Evolutionary conservation across 2,888 invertebrate species (phyloP).

Genomic region (Phaedon cochleariae): DNA sequence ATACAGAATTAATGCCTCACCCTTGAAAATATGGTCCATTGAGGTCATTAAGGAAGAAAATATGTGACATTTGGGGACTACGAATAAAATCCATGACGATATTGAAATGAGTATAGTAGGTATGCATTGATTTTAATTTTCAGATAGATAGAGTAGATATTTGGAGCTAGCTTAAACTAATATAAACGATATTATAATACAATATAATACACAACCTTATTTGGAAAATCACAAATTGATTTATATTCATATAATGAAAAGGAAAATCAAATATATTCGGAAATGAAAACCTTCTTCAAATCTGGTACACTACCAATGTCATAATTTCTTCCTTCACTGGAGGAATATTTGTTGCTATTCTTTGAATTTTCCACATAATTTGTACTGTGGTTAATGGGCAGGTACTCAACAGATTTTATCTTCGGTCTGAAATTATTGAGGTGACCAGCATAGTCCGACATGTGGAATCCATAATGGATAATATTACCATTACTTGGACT

Average conservation of each 20-base stretch:
- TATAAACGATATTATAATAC: background rate
- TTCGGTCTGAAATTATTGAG: slow-evolving; percentile 45
- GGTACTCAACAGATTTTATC: slow-evolving; percentile 53
- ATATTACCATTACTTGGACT: slow-evolving; percentile 36
- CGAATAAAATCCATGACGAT: background rate
- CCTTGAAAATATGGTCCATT: too few relatives aligned
- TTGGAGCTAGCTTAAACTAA: slow-evolving; percentile 2
- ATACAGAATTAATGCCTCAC: too few relatives aligned
- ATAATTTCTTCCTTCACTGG: slow-evolving; percentile 17
- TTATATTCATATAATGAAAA: background rate
- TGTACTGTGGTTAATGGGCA: slow-evolving; percentile 46
- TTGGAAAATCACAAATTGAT: too few relatives aligned
- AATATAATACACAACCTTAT: background rate
- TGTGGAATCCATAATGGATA: slow-evolving; percentile 42
- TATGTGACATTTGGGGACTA: too few relatives aligned
- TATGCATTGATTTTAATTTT: too few relatives aligned
- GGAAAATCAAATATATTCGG: slow-evolving; percentile 54
- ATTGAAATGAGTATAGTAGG: too few relatives aligned
- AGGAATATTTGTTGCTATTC: slow-evolving; percentile 21
- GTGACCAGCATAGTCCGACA: slow-evolving; percentile 39
- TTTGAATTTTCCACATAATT: slow-evolving; percentile 48
- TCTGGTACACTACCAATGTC: slow-evolving; percentile 65
- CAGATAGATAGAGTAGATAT: background rate
- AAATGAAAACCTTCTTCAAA: slow-evolving; percentile 67
- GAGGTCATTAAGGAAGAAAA: too few relatives aligned